A percentile compares a stretch with the other conserved stretches of the same genome.
phyloP scores from a whole-genome alignment of 2,888 invertebrate genomes.

The Pantelozetes paolii region DNA sequence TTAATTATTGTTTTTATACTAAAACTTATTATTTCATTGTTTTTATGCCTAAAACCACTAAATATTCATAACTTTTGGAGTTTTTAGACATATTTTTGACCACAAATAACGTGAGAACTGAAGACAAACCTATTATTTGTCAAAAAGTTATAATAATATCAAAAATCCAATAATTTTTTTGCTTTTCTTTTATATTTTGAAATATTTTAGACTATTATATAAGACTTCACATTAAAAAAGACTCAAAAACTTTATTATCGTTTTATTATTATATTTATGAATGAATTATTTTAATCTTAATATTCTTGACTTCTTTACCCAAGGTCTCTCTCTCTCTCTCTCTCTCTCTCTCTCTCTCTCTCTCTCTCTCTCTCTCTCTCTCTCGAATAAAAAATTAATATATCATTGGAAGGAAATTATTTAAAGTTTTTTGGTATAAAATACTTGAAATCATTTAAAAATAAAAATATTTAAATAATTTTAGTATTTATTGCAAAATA shows the following conservation, averaged over 20 bases:
- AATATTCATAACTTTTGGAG: no score
- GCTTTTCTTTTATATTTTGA: no score
- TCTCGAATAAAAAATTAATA: neutral
- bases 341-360: constrained; percentile 15
- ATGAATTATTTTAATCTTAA: no score
- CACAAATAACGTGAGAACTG: no score
- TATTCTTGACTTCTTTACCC: neutral
- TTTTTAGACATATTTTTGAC: neutral
- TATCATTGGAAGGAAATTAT: neutral
- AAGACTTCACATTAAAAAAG: no score
- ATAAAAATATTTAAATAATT: no score
- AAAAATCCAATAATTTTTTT: no score
- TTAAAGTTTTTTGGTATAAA: neutral
- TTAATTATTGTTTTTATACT: neutral
- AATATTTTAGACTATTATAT: no score
- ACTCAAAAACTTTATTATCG: constrained; percentile 28
- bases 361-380: constrained; percentile 11
- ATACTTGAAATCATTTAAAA: no score
- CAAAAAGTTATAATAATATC: no score
- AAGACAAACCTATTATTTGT: no score
- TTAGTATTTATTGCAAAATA: no score
- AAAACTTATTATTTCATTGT: neutral
- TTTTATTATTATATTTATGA: constrained; percentile 5
- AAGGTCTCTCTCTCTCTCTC: constrained; percentile 22
- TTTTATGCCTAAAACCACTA: neutral